These are phyloP conservation scores for Cosmia trapezina DNA, from an alignment of 2,888 invertebrate species.

Conservation along the genomic window DNA sequence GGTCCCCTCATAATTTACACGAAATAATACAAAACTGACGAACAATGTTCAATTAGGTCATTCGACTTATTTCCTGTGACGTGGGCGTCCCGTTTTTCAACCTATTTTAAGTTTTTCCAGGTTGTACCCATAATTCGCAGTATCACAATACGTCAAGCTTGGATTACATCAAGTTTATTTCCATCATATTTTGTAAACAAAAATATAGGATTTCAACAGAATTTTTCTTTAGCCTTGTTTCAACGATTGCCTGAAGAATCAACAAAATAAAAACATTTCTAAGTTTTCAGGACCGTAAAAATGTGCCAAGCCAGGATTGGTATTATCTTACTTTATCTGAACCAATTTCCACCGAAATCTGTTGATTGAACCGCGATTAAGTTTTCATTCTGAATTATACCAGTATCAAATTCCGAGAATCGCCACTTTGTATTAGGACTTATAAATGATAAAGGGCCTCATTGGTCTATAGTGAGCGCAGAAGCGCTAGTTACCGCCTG, in stretches of 20 bases:
- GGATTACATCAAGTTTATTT: conserved; percentile 42
- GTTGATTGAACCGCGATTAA: neutral
- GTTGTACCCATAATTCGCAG: conserved; percentile 26
- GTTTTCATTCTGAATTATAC: neutral
- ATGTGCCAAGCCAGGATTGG: neutral
- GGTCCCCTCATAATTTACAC: conserved; percentile 51
- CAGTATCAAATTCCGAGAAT: neutral
- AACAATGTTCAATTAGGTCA: conserved; percentile 53
- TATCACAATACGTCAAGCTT: conserved; percentile 43
- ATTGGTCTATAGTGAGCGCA: neutral
- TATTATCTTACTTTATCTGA: neutral
- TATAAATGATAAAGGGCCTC: neutral
- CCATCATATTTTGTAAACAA: conserved; percentile 20
- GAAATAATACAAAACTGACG: conserved; percentile 58
- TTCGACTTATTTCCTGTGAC: conserved; percentile 37
- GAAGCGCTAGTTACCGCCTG: no score
- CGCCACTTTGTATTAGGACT: neutral
- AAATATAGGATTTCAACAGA: conserved; percentile 21
- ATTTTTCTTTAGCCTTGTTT: conserved; percentile 30
- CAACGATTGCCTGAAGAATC: neutral
- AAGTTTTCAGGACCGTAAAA: neutral
- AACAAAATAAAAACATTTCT: neutral
- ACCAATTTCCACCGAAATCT: neutral
- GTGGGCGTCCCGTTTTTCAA: conserved; percentile 30
- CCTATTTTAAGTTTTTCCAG: conserved; percentile 39